Base-by-base conservation (phyloP, 2,113 vertebrate species). In the Gadus chalcogrammus region DNA sequence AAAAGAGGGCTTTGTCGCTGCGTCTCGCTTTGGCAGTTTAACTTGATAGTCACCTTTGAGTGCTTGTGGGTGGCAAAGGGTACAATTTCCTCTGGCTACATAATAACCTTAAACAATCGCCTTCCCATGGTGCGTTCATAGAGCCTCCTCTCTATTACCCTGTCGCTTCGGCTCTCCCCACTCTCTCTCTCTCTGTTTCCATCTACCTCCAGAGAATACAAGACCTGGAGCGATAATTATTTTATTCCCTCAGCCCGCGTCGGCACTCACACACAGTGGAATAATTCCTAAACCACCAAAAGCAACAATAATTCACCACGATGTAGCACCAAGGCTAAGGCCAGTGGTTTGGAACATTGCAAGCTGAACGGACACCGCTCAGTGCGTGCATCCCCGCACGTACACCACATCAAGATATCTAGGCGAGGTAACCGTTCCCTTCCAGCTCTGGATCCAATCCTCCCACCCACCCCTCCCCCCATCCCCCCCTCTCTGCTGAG, bases 11-110 rank as follows among this genome's bases (percentile, higher is more conserved):
- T 89, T 91, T 91, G 91, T 91, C 86, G 82, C 75, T 62, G 80
- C 24, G 88, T 91, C 88, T 91, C 85, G 86, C 85, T 89, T 88
- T 90, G 80, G 87, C 85, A 88, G 85, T 91, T 92, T 90, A 87
- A 92, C 88, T 91, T 86, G 89, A 90, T 88, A 91, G 88, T 87
- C 84, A 84, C 85, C 76, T 87, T 90, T 89, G 84, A 91, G 84
- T 85, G 75, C 81, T 85, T 87, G 83, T 91, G 90, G 89, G 89
- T 90, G 90, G 90, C 87, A 89, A 84, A 87, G 90, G 84, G 87
- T 91, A 89, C 80, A 86, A 88, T 90, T 91, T 90, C 89, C 79
- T 88, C 66, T 77, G 65, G 82, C 78, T 80, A 78, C 83, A 88
- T 87, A 89, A 90, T 88, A 88, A 90, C 82, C 77, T 74, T 68